Percentiles rank a stretch among this genome's conserved stretches.
These are phyloP conservation scores for Drosophila gaucha DNA, from an alignment of 2,888 invertebrate genomes.

Conservation along the genomic window DNA sequence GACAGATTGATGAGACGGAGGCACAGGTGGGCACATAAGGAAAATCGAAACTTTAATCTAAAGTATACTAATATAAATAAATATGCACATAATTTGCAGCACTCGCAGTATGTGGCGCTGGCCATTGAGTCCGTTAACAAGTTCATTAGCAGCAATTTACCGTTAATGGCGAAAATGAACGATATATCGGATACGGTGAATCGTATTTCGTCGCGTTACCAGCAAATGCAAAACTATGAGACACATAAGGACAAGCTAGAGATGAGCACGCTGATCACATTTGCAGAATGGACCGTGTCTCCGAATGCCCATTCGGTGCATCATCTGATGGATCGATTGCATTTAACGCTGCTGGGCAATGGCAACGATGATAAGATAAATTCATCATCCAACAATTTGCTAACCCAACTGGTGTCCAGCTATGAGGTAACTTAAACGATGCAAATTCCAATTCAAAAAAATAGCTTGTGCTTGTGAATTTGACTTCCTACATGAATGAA, in stretches of 20 bases:
- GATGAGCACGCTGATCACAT: constrained; percentile 88
- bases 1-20: constrained; percentile 84
- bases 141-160: constrained; percentile 83
- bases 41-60: no score
- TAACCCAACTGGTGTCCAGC: constrained; percentile 64
- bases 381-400: constrained; percentile 60
- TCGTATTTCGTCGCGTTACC: constrained; percentile 87
- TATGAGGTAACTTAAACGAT: constrained; percentile 74
- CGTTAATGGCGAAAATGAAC: constrained; percentile 87
- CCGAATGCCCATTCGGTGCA: constrained; percentile 88
- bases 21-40: constrained; percentile 68
- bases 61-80: neutral
- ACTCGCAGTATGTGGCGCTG: constrained; percentile 79
- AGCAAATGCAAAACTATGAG: constrained; percentile 87
- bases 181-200: constrained; percentile 87
- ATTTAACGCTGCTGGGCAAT: constrained; percentile 85
- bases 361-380: constrained; percentile 82
- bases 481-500: constrained; percentile 35
- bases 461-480: constrained; percentile 16
- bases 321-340: constrained; percentile 88
- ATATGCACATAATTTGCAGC: constrained; percentile 52
- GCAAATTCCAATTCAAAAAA: constrained; percentile 32
- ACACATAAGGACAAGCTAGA: constrained; percentile 86
- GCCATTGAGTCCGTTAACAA: constrained; percentile 82
- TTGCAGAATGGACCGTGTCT: constrained; percentile 89